These are phyloP conservation scores for Spodoptera picta DNA, from an alignment of 2,888 invertebrate genomes.

Conservation along the genomic window DNA sequence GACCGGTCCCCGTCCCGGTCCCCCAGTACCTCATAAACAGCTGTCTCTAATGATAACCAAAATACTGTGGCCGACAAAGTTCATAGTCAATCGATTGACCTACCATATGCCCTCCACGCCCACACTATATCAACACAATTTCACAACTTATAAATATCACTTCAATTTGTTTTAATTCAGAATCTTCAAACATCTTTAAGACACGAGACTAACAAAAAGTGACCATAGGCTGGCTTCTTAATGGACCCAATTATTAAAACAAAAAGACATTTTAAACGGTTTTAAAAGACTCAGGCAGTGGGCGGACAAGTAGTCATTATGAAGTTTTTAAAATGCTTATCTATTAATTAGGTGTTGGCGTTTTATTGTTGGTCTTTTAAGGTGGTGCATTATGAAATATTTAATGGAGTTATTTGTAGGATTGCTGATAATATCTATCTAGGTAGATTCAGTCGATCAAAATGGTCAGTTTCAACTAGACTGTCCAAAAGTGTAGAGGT, in stretches of 20 bases:
- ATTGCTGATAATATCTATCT: not conserved
- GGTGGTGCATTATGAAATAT: constrained; percentile 28
- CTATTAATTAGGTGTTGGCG: constrained; percentile 36
- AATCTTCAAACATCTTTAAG: constrained; percentile 5
- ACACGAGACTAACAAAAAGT: constrained; percentile 5
- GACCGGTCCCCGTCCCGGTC: too few species aligned
- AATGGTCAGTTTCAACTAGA: too few species aligned
- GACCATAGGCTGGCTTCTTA: constrained; percentile 19
- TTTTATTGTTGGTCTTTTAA: constrained; percentile 7
- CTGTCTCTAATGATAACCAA: too few species aligned
- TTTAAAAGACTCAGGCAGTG: constrained; percentile 11
- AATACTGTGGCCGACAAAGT: too few species aligned
- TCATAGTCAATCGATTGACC: too few species aligned
- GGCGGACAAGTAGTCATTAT: constrained; percentile 39
- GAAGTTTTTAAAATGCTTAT: constrained; percentile 27
- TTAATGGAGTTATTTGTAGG: constrained; percentile 13
- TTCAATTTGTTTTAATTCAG: not conserved
- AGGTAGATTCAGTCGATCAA: too few species aligned
- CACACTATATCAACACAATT: too few species aligned
- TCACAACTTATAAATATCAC: not conserved
- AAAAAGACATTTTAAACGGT: constrained; percentile 26
- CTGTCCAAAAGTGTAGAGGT: too few species aligned
- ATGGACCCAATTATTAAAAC: constrained; percentile 19
- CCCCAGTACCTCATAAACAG: too few species aligned
- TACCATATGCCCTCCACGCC: too few species aligned